Evolutionary conservation across 2,888 invertebrate species (phyloP), one percentile per base, ranked within the genome.

Genomic region (Neria commutata): DNA sequence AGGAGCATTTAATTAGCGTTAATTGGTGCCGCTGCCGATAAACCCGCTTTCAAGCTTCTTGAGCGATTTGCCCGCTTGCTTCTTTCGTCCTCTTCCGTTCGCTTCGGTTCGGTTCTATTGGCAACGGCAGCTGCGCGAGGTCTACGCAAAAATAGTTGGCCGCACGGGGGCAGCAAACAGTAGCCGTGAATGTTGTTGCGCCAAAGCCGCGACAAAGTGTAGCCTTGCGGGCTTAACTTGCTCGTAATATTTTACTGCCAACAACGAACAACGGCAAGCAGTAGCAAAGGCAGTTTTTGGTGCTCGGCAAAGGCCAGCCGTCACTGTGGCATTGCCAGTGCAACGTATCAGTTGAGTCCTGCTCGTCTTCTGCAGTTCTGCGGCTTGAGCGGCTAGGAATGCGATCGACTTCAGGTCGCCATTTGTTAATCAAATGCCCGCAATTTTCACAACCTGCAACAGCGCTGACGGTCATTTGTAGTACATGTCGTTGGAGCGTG

Each of bases 171-270:
- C n/a, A 47, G 23, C 1, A 17, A 26, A 46, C 23, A 19, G 45
- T 46, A 61, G 58, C 34, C 34, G 45, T 49, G 34, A 42, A 10
- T 42, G 19, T 34, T 26, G n/a, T 34, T 25, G 25, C 53, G 6
- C 4, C 37, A n/a, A 37, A 60, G 62, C 62, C 58, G 70, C 72
- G 73, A 74, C 74, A 73, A 76, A 77, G 56, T 74, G 72, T 72
- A 77, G 80, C 77, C 80, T 73, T 69, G 72, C 76, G 80, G 80
- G 72, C 67, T 68, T 68, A 74, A 78, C 78, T 77, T 75, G 78
- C 78, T 76, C 71, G 74, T 74, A 73, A 79, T 79, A 80, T 78
- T 80, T 79, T 79, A 79, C 73, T 77, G 66, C 67, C 69, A 70
- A 68, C 68, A 63, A 64, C 65, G 65, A 57, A n/a, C 53, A 54